A percentile compares a stretch with the other conserved stretches of the same genome.
phyloP scores from a whole-genome alignment of 2,888 invertebrate species.

The Epinotia bilunana region DNA sequence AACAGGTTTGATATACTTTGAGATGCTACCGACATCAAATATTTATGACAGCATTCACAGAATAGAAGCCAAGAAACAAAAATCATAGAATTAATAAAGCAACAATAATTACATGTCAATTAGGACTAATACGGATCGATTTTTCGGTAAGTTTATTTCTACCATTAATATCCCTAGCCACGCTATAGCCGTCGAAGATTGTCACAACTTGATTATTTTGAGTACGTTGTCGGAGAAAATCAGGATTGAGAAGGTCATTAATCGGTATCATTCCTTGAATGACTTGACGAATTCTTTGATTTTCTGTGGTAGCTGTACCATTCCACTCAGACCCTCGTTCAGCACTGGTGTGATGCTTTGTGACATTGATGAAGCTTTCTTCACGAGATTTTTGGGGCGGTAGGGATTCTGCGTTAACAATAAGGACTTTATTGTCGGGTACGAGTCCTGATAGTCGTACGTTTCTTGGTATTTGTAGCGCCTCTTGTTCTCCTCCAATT shows the following conservation, averaged over 20 bases:
- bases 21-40: no score
- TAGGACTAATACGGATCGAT: slow-evolving; percentile 65
- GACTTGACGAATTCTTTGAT: slow-evolving; percentile 73
- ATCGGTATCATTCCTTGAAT: slow-evolving; percentile 66
- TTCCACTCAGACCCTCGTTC: slow-evolving; percentile 72
- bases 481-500: slow-evolving; percentile 71
- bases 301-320: slow-evolving; percentile 73
- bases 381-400: slow-evolving; percentile 65
- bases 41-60: no score
- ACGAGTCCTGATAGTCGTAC: slow-evolving; percentile 69
- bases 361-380: slow-evolving; percentile 67
- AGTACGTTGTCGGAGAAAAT: slow-evolving; percentile 49
- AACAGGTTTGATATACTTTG: no score
- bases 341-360: slow-evolving; percentile 71
- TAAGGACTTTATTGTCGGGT: slow-evolving; percentile 59
- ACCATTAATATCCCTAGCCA: slow-evolving; percentile 75
- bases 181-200: slow-evolving; percentile 78
- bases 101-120: slow-evolving; percentile 11
- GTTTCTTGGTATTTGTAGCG: slow-evolving; percentile 71
- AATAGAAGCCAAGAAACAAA: no score
- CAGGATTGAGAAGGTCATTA: slow-evolving; percentile 49
- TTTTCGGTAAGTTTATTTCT: slow-evolving; percentile 71
- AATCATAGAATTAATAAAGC: no score
- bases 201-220: slow-evolving; percentile 63
- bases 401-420: slow-evolving; percentile 62